Base-by-base conservation (phyloP, 1,140 invertebrate species). In the Dysdera silvatica region DNA sequence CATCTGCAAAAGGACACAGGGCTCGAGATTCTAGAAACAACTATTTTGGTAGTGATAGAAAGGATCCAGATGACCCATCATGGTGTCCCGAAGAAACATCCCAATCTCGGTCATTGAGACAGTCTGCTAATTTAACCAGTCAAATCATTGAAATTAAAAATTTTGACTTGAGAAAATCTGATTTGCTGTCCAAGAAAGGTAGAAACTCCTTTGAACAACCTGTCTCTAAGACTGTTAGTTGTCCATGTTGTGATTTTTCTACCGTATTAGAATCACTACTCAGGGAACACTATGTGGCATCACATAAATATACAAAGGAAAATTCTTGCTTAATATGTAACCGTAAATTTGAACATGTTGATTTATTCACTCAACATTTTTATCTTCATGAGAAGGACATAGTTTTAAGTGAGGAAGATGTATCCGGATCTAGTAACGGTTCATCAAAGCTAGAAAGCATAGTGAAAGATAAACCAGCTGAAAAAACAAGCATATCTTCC, bases 231-330 rank as follows among this genome's bases (percentile, higher is more conserved):
- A 63, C 56, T 52, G n/a, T 63, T 6, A n/a, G 31, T n/a, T 63
- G 61, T 32, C 52, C 61, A 8, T 63, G 61, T 31, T 63, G 61
- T 49, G 61, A 63, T 31, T 63, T 55, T 8, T 28, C 56, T 52
- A 53, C 61, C 3, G 52, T 53, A 28, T 63, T 63, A 20, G 32
- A 48, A 18, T 63, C 61, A 26, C 52, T 63, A 7, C 35, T 63
- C 4, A 43, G 56, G 40, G 61, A 63, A 37, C 61, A 63, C 41
- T 63, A 63, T 32, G 56, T 63, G 28, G 61, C 61, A 2, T 23
- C 37, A 7, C 61, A 63, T 24, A 63, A 63, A 32, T 43, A 40
- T 31, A 23, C 41, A 16, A 55, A 56, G n/a, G 56, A 56, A 41
- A 63, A 63, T 49, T 41, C 52, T n/a, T 63, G 61, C 26, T 49